A percentile compares a stretch with the other conserved stretches of the same genome.
Conservation (phyloP, 2,888 invertebrate species). For the Leptinotarsa juncta region DNA sequence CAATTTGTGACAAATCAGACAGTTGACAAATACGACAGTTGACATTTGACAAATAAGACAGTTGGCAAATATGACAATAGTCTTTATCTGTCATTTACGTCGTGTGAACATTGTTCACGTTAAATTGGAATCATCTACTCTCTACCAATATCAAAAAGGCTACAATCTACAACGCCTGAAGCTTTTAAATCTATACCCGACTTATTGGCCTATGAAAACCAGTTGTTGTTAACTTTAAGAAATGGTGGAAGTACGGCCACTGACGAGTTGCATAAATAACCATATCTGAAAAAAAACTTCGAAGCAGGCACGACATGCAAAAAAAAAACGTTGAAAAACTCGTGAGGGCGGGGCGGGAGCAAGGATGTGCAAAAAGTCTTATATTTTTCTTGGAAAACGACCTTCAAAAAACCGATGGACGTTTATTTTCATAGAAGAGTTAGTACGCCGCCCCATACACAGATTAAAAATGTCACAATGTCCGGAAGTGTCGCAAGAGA, state of each 20-base stretch:
- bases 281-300: conserved; percentile 67
- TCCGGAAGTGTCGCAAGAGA: conserved; percentile 66
- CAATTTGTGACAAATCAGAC: too few species aligned
- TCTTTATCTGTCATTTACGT: too few species aligned
- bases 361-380: conserved; percentile 75
- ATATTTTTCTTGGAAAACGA: conserved; percentile 69
- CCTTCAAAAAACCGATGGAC: conserved; percentile 76
- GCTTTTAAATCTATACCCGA: too few species aligned
- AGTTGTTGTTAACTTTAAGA: too few species aligned
- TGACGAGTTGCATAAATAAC: conserved; percentile 57
- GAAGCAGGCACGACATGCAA: conserved; percentile 81
- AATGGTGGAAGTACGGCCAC: conserved; percentile 27
- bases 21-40: too few species aligned
- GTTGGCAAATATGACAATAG: too few species aligned
- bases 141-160: too few species aligned
- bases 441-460: conserved; percentile 89
- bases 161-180: too few species aligned
- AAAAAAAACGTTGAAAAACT: conserved; percentile 63
- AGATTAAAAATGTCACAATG: conserved; percentile 89
- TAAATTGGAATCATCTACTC: too few species aligned
- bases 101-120: too few species aligned
- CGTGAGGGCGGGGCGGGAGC: conserved; percentile 72
- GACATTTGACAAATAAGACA: too few species aligned
- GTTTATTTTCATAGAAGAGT: conserved; percentile 65
- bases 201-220: too few species aligned